Conservation (phyloP, 1,140 invertebrate genomes). For the Ips nitidus region DNA sequence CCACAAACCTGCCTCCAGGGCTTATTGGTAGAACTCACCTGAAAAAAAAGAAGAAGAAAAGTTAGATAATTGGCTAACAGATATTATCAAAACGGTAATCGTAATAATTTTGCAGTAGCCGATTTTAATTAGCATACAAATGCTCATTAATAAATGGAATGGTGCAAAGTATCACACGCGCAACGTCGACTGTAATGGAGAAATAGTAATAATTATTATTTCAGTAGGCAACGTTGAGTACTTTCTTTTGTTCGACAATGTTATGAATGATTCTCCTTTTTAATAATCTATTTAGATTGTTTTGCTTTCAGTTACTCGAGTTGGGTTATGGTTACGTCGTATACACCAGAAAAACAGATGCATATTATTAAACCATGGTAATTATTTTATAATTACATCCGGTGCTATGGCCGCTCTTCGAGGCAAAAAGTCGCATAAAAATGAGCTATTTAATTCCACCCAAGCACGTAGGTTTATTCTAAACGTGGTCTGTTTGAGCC, state of each 20-base stretch:
- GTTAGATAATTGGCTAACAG: not conserved
- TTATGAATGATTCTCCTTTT: not conserved
- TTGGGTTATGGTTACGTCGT: not conserved
- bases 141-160: slow-evolving; percentile 19
- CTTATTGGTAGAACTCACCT: not conserved
- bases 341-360: not conserved
- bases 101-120: slow-evolving; percentile 14
- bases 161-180: slow-evolving; percentile 19
- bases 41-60: slow-evolving; percentile 16
- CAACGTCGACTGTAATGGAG: slow-evolving; percentile 10
- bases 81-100: slow-evolving; percentile 4
- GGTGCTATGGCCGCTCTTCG: slow-evolving; percentile 4
- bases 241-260: slow-evolving; percentile 16
- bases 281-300: not conserved
- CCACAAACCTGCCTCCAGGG: too few relatives aligned
- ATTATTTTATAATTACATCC: slow-evolving; percentile 31
- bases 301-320: not conserved
- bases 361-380: not conserved
- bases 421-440: slow-evolving; percentile 19
- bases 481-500: not conserved
- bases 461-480: slow-evolving; percentile 10
- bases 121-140: slow-evolving; percentile 15
- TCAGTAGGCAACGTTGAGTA: not conserved
- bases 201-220: slow-evolving; percentile 3
- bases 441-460: slow-evolving; percentile 12